Conservation (phyloP, 2,888 invertebrate species). For the Cantharis rufa region DNA sequence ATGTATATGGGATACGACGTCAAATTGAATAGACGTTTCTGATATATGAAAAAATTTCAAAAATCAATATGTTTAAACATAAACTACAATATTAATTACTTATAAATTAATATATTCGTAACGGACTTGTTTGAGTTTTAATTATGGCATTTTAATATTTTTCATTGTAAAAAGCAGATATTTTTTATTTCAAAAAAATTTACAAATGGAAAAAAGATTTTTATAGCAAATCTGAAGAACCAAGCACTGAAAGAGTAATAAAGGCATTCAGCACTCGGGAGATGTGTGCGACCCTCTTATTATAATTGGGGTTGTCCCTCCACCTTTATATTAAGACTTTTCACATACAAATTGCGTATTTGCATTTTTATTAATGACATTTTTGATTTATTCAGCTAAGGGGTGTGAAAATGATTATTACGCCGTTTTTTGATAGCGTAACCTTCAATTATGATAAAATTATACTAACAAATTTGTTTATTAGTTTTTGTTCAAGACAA, state of each 20-base stretch:
- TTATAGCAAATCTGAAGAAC: neutral
- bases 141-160: too few relatives aligned
- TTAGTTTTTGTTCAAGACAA: neutral
- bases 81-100: neutral
- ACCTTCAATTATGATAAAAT: neutral
- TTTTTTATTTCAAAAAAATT: too few relatives aligned
- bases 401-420: neutral
- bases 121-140: too few relatives aligned
- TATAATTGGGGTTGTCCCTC: neutral
- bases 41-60: slow-evolving; percentile 4
- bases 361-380: neutral
- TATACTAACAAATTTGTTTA: neutral
- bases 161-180: too few relatives aligned
- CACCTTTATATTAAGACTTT: neutral
- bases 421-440: neutral
- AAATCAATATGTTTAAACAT: neutral
- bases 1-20: slow-evolving; percentile 7
- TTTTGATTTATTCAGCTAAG: neutral
- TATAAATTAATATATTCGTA: too few relatives aligned
- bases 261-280: neutral
- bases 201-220: neutral
- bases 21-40: slow-evolving; percentile 16
- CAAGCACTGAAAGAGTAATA: neutral
- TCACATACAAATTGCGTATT: neutral
- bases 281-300: neutral